These are phyloP conservation scores for Mesoligia furuncula DNA, from an alignment of 2,888 invertebrate genomes.

Conservation along the genomic window DNA sequence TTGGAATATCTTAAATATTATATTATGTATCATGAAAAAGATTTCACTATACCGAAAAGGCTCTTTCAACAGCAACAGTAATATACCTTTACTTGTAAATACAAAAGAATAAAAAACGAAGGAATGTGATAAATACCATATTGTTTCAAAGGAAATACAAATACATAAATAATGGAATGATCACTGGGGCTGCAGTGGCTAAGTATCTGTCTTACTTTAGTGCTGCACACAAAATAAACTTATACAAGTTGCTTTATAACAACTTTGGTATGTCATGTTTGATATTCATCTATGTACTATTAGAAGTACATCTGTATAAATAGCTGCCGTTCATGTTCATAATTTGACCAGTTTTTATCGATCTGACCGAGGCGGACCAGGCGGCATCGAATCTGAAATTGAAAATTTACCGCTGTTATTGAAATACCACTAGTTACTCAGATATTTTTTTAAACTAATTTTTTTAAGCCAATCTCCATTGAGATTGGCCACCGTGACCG, in stretches of 20 bases:
- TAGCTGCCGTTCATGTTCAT: conserved; percentile 42
- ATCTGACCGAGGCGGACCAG: conserved; percentile 64
- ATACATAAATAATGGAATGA: conserved; percentile 70
- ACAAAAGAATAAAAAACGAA: conserved; percentile 50
- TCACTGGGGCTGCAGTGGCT: conserved; percentile 64
- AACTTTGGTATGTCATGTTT: conserved; percentile 75
- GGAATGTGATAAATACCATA: conserved; percentile 73
- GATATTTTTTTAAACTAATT: no score
- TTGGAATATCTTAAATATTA: conserved; percentile 55
- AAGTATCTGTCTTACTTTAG: conserved; percentile 49
- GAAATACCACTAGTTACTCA: neutral
- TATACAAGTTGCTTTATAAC: conserved; percentile 69
- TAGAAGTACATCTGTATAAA: conserved; percentile 56
- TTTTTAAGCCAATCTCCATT: no score
- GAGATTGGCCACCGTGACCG: no score
- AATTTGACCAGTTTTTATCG: conserved; percentile 43
- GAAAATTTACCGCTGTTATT: neutral
- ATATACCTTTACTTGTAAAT: conserved; percentile 52
- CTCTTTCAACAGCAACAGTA: conserved; percentile 35
- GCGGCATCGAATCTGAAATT: conserved; percentile 65
- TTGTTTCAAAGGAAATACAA: conserved; percentile 44
- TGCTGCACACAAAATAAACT: conserved; percentile 59
- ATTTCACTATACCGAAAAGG: conserved; percentile 66
- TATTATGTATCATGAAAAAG: conserved; percentile 29
- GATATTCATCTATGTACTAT: conserved; percentile 42